A percentile compares a stretch with the other conserved stretches of the same genome.
These are phyloP conservation scores for Carcharodon carcharias DNA, from an alignment of 2,797 vertebrate species.

Conservation along the genomic window DNA sequence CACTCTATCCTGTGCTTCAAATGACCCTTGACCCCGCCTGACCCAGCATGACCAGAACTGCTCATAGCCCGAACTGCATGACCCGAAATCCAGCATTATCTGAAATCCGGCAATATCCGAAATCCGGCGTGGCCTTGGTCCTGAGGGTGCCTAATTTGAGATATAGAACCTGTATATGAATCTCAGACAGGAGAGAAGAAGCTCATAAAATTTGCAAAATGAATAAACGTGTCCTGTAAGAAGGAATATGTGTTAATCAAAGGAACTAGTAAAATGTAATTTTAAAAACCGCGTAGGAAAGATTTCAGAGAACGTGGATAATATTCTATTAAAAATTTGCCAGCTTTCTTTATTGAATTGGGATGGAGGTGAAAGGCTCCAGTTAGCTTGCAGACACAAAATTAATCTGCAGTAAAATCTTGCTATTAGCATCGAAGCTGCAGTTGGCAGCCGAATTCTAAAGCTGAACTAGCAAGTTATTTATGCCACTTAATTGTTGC, in stretches of 20 bases:
- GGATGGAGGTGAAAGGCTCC: not conserved
- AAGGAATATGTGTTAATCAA: not conserved
- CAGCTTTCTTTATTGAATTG: not conserved
- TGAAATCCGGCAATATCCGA: too few relatives aligned
- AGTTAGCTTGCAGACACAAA: not conserved
- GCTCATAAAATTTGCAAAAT: too few relatives aligned
- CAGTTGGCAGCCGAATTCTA: not conserved
- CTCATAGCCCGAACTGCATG: too few relatives aligned
- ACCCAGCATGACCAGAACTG: too few relatives aligned
- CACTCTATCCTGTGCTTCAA: too few relatives aligned
- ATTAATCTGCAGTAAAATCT: conserved; percentile 14
- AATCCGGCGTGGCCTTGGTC: too few relatives aligned
- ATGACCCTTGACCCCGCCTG: too few relatives aligned
- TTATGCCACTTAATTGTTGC: conserved; percentile 15
- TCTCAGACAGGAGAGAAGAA: not conserved
- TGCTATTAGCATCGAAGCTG: not conserved
- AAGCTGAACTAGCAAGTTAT: not conserved
- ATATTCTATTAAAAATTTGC: not conserved
- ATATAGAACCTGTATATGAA: not conserved
- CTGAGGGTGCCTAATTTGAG: too few relatives aligned
- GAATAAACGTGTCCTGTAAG: not conserved
- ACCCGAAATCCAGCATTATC: too few relatives aligned
- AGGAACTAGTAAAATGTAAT: not conserved
- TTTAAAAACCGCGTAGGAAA: not conserved
- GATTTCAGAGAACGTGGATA: not conserved